Base-by-base conservation (phyloP, 2,113 vertebrate genomes). In the Tetrao urogallus region DNA sequence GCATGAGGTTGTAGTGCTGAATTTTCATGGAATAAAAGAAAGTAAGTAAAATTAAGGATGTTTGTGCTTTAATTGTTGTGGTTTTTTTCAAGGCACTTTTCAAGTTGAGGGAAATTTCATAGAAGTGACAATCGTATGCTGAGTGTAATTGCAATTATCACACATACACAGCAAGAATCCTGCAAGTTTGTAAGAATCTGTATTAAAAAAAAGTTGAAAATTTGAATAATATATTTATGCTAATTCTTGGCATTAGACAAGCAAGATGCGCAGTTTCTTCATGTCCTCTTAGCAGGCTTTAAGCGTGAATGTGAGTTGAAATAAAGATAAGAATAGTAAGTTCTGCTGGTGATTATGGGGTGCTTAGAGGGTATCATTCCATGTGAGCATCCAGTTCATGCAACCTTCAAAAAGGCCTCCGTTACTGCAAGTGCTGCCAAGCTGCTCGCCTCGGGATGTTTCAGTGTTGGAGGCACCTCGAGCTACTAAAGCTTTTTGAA, bases 131-230 rank as follows among this genome's bases (percentile, higher is more conserved):
- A 14, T 42, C 12, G 2, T 19, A 10, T 14, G 38, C 52, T 45
- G 52, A 50, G 18, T 58, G 9, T 67, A 54, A 77, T 32, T 85
- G 66, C 60, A 58, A 3, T 58, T 60, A n/a, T 40, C 58, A 34
- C 0, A 0, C 17, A 2, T 18, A 13, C 40, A 34, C 2, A 0
- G 15, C 17, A 57, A 57, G 32, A 64, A 24, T 69, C 61, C 25
- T 50, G 17, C 27, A 67, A 54, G 50, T 77, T 69, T 66, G 7
- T 28, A 48, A 82, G 75, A 60, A 65, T 63, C 65, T 61, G 30
- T 66, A 56, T 15, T 6, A 27, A 52, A 50, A 82, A 82, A 27
- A 16, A 66, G 52, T 34, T 54, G 48, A 18, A 70, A 61, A 77
- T 47, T 4, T 5, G 32, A 58, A 10, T 38, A 8, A 61, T 77